These are phyloP conservation scores for Crocodylus rhombifer DNA, from an alignment of 2,797 vertebrate genomes.

Conservation along the genomic window DNA sequence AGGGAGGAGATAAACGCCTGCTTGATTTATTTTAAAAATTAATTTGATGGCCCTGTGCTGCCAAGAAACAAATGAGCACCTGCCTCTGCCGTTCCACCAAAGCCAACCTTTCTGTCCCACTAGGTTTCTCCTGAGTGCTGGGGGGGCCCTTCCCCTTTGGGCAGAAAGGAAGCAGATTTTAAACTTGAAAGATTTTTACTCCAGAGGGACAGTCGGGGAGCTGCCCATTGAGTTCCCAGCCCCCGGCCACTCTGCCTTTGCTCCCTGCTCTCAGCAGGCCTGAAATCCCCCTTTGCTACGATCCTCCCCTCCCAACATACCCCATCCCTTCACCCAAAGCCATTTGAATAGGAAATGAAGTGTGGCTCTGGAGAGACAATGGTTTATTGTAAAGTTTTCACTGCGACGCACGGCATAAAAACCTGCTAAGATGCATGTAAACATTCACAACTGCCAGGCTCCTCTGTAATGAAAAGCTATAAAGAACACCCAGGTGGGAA, in stretches of 20 bases:
- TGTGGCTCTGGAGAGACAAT: constrained; percentile 51
- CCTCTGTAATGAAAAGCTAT: constrained; percentile 40
- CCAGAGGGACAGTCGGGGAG: not conserved
- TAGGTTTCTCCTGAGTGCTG: not conserved
- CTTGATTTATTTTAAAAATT: constrained; percentile 60
- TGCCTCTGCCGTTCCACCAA: not conserved
- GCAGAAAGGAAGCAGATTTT: not conserved
- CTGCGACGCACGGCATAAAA: constrained; percentile 23
- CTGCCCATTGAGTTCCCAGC: constrained; percentile 43
- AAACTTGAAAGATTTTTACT: constrained; percentile 28
- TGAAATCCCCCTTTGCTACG: constrained; percentile 26
- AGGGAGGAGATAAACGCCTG: not conserved
- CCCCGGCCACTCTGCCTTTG: not conserved
- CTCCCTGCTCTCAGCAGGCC: constrained; percentile 17
- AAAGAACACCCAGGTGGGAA: constrained; percentile 67
- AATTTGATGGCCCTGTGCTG: constrained; percentile 34
- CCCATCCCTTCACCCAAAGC: constrained; percentile 18
- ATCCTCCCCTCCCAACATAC: not conserved
- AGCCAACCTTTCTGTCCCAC: not conserved
- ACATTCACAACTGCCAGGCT: constrained; percentile 14
- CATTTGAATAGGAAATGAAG: constrained; percentile 62
- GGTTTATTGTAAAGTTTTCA: constrained; percentile 52
- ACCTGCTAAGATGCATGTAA: constrained; percentile 41
- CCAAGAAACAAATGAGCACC: constrained; percentile 40
- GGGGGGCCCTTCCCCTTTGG: not conserved